Evolutionary conservation across 2,797 vertebrate genomes (phyloP).

Genomic region (Hippoglossus hippoglossus): DNA sequence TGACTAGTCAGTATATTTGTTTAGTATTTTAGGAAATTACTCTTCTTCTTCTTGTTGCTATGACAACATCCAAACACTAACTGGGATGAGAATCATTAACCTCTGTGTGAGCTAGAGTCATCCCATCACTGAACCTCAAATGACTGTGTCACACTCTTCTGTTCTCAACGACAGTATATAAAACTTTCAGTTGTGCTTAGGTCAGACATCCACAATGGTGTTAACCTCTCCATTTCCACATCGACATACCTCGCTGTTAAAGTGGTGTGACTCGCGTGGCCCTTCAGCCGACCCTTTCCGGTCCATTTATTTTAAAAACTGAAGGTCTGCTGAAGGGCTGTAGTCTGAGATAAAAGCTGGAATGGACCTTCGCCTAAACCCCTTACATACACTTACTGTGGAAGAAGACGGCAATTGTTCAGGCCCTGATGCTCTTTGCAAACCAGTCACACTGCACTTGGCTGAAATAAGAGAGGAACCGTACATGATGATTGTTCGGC

Average conservation of each 20-base stretch:
- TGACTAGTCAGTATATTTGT: slow-evolving; percentile 2
- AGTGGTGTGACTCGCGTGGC: too few relatives aligned
- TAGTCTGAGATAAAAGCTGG: slow-evolving; percentile 15
- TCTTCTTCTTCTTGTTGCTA: too few relatives aligned
- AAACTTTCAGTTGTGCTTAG: slow-evolving; percentile 16
- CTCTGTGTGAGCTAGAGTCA: too few relatives aligned
- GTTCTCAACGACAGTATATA: neutral
- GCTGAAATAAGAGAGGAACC: too few relatives aligned
- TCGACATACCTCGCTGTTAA: slow-evolving; percentile 1
- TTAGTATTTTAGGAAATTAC: too few relatives aligned
- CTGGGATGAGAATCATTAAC: too few relatives aligned
- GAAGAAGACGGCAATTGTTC: neutral
- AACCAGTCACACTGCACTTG: neutral
- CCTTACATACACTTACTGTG: neutral
- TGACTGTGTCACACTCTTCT: neutral
- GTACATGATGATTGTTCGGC: neutral
- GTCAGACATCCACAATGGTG: too few relatives aligned
- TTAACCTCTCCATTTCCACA: slow-evolving; percentile 27
- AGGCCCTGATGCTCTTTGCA: slow-evolving; percentile 5
- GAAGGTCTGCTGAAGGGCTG: slow-evolving; percentile 7
- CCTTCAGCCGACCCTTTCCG: slow-evolving; percentile 10
- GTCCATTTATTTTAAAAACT: slow-evolving; percentile 31
- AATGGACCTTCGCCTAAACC: slow-evolving; percentile 9
- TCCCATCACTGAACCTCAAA: neutral
- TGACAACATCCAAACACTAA: too few relatives aligned